Conservation (phyloP, 2,888 invertebrate genomes). For the Xanthia icteritia region DNA sequence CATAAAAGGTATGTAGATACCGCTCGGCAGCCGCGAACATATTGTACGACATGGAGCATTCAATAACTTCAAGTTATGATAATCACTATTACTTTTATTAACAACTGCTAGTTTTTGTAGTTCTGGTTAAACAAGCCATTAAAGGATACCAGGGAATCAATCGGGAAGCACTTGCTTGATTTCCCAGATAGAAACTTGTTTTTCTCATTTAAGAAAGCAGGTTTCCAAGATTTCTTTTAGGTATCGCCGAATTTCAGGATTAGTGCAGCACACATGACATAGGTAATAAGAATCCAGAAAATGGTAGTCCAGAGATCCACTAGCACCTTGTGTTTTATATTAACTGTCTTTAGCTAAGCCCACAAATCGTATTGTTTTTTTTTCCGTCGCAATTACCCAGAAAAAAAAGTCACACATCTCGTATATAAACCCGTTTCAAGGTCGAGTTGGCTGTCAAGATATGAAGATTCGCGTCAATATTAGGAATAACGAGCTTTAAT, state of each 20-base stretch:
- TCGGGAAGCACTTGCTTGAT: not conserved
- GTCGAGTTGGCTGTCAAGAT: not conserved
- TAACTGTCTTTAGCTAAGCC: too few species aligned
- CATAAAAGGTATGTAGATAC: constrained; percentile 53
- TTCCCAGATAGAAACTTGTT: constrained; percentile 4
- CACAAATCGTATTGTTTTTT: not conserved
- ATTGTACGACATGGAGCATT: constrained; percentile 42
- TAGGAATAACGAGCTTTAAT: not conserved
- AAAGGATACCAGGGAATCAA: constrained; percentile 9
- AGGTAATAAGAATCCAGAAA: too few species aligned
- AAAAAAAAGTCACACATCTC: not conserved
- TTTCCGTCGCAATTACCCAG: too few species aligned
- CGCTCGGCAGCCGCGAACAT: constrained; percentile 18
- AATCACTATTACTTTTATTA: constrained; percentile 50
- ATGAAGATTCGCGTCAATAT: constrained; percentile 1
- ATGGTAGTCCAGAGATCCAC: too few species aligned
- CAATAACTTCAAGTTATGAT: constrained; percentile 61
- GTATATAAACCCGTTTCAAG: not conserved
- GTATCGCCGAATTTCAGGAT: not conserved
- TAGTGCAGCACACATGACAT: not conserved
- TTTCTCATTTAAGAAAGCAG: not conserved
- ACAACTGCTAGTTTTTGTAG: constrained; percentile 26
- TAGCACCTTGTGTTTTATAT: too few species aligned
- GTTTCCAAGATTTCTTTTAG: not conserved
- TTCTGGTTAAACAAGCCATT: constrained; percentile 39